Base-by-base conservation (phyloP, 2,113 vertebrate species). In the Microcebus jonahi region DNA sequence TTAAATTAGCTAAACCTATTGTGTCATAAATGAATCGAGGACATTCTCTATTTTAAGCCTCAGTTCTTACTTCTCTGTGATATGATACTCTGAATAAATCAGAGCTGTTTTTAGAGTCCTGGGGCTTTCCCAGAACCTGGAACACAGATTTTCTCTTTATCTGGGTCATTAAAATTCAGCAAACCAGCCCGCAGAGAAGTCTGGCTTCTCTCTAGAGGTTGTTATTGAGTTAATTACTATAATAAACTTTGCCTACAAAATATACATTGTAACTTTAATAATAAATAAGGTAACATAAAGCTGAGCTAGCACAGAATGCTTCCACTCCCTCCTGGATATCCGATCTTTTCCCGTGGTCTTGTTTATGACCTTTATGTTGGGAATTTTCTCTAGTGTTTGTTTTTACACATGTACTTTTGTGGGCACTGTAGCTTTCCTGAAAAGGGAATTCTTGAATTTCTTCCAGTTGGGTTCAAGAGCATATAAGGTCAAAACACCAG, bases 151-250 rank as follows among this genome's bases (percentile, higher is more conserved):
- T 97, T 48, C 18, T 76, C 9, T 97, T 85, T 92, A 2, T 93
- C 42, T 83, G 3, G 82, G 2, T 84, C 68, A 73, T 42, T 73
- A 90, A 88, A 96, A 87, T 97, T 91, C 85, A 73, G 34, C 45
- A 67, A 83, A 79, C 17, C 71, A 83, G 68, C 50, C 31, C 79
- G 27, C 45, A 93, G 75, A 55, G 75, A 89, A 96, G 77, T 23
- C 61, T 84, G 13, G 2, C n/a, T 84, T 48, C 82, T 96, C 92
- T 96, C 91, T 97, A 84, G 88, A 96, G 67, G 31, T 63, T 93
- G 71, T 89, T 96, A 97, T 87, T 96, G 76, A 97, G 73, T 96
- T 96, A 96, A 93, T 98, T 98, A 96, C 13, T 91, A 6, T 3
- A 79, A 42, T 93, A 83, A 97, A 91, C 57, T 34, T 48, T 90